Evolutionary conservation across 2,113 vertebrate species (phyloP), one percentile per base, ranked within the genome.

Genomic region (Esox niger): DNA sequence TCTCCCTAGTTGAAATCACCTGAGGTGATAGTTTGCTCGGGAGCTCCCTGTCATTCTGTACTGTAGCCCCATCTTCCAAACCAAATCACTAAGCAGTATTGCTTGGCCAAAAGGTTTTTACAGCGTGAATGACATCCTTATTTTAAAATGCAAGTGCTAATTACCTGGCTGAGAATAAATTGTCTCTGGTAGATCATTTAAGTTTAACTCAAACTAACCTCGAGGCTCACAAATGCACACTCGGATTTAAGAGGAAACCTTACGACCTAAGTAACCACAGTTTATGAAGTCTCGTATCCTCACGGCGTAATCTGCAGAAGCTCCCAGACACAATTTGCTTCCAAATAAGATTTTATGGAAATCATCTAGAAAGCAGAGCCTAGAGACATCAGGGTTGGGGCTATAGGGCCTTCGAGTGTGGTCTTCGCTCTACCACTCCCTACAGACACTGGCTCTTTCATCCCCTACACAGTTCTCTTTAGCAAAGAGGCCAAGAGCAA

Each of bases 391-490:
- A 62, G 32, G 77, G 62, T 25, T 11, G 46, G 60, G 70, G 74
- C 79, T 82, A 17, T 43, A 43, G 80, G 76, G 84, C 79, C 87
- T 92, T 89, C 87, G 73, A 83, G 91, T 95, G 93, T 93, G 94
- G 94, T 91, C 92, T n/a, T n/a, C n/a, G n/a, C 68, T 75, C 65
- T 76, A 32, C 30, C 3, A 58, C 21, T 1, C 57, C 27, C 60
- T 80, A 86, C 84, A 89, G 71, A 70, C 71, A 69, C 69, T 84
- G 68, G 47, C 35, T 30, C 76, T 64, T 23, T 68, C 79, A 77
- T 75, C 70, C 67, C 67, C 52, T n/a, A 65, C 71, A 84, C 81
- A 75, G 72, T 85, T 91, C 84, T 83, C 69, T 74, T 83, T 68
- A 81, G 70, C 49, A 27, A 70, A 82, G 64, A 77, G 75, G 62